phyloP scores from a whole-genome alignment of 2,113 vertebrate species.

The Vidua chalybeata region DNA sequence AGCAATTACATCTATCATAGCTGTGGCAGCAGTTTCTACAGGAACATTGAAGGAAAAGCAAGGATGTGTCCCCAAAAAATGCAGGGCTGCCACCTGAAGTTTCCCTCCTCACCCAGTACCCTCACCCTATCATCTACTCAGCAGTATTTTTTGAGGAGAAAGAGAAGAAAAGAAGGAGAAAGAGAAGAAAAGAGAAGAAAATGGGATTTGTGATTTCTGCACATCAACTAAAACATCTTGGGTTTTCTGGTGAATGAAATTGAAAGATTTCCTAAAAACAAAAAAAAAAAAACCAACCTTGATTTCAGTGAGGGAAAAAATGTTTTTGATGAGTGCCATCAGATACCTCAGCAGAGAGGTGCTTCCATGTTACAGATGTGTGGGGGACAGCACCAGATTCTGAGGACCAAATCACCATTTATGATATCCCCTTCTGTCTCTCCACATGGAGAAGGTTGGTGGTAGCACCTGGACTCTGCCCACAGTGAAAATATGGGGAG shows the following conservation, averaged over 20 bases:
- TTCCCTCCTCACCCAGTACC: not conserved
- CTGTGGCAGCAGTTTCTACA: not conserved
- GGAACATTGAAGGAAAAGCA: not conserved
- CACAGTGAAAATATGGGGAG: not conserved
- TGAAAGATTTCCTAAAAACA: not conserved
- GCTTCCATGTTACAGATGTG: not conserved
- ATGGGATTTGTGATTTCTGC: not conserved
- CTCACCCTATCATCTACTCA: not conserved
- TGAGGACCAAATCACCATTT: not conserved
- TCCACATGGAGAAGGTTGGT: not conserved
- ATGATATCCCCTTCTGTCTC: not conserved
- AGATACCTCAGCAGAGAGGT: not conserved
- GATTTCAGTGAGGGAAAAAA: not conserved
- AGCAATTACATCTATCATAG: not conserved
- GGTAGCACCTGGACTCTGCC: not conserved
- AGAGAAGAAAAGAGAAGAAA: not conserved
- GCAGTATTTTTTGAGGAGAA: not conserved
- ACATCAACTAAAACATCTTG: not conserved
- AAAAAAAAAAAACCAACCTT: too few relatives aligned
- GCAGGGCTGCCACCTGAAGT: not conserved
- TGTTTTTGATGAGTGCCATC: not conserved
- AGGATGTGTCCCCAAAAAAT: not conserved
- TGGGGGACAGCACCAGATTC: not conserved
- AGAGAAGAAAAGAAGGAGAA: not conserved
- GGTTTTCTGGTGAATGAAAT: not conserved